phyloP scores from a whole-genome alignment of 2,797 vertebrate genomes.

The Chaetophractus vellerosus region DNA sequence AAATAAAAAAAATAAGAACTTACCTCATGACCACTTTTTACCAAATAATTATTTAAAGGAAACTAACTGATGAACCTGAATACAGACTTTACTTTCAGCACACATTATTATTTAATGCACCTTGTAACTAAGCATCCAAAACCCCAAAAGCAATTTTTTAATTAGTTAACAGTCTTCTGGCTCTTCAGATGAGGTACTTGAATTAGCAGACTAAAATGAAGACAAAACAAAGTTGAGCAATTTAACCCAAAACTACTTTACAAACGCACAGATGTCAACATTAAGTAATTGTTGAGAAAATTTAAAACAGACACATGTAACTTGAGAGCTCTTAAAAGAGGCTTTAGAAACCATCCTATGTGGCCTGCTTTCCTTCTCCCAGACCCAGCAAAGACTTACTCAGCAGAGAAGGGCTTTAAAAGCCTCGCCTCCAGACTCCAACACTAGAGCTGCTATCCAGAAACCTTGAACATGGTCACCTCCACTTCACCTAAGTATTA shows the following conservation, averaged over 20 bases:
- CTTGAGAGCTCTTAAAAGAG: neutral
- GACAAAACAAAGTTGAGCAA: neutral
- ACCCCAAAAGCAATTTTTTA: neutral
- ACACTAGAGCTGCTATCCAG: neutral
- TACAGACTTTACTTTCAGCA: neutral
- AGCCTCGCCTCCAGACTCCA: neutral
- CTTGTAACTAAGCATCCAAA: neutral
- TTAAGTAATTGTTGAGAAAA: neutral
- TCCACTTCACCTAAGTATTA: neutral
- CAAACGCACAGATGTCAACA: neutral
- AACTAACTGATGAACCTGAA: neutral
- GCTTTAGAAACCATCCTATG: neutral
- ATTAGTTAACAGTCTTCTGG: neutral
- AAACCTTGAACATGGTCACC: neutral
- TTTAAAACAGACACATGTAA: neutral
- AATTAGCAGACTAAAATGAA: neutral
- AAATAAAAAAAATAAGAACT: conserved; percentile 14
- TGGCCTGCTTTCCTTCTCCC: neutral
- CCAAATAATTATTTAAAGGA: neutral
- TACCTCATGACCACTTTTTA: neutral
- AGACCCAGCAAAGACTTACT: neutral
- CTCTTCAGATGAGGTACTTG: neutral
- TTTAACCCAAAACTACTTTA: neutral
- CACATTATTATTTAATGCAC: neutral
- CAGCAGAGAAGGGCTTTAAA: neutral